Conservation (phyloP, 2,888 invertebrate species). For the Tachina fera region DNA sequence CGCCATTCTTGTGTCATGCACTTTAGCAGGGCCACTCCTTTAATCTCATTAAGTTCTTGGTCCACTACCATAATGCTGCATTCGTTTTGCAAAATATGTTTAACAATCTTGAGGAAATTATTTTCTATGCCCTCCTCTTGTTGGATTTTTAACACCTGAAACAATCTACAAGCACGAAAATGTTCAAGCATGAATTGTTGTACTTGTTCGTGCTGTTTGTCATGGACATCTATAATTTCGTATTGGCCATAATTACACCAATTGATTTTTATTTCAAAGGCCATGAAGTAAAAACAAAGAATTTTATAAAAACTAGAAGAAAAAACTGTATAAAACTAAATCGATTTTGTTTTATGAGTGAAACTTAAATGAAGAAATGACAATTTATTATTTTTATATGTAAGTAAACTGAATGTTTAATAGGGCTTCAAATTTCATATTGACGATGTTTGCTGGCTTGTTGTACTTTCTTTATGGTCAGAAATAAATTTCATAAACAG, state of each 20-base stretch:
- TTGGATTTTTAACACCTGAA: constrained; percentile 50
- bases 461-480: constrained; percentile 53
- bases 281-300: constrained; percentile 19
- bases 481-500: constrained; percentile 5
- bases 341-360: constrained; percentile 16
- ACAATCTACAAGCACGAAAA: constrained; percentile 52
- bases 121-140: constrained; percentile 47
- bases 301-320: constrained; percentile 14
- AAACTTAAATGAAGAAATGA: constrained; percentile 13
- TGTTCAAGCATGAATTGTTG: constrained; percentile 65
- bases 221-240: constrained; percentile 68
- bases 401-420: constrained; percentile 38
- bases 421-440: constrained; percentile 26
- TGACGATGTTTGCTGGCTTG: background rate
- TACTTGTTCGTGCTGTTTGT: constrained; percentile 60
- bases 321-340: constrained; percentile 5
- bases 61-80: constrained; percentile 71
- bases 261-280: constrained; percentile 60
- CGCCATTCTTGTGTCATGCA: constrained; percentile 72
- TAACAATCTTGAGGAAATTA: constrained; percentile 56
- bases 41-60: constrained; percentile 56
- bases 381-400: constrained; percentile 8
- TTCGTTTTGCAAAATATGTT: constrained; percentile 71
- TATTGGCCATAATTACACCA: constrained; percentile 69
- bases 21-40: constrained; percentile 71